These are phyloP conservation scores for Scaptomyza polygonia DNA, from an alignment of 2,888 invertebrate genomes.

Conservation along the genomic window DNA sequence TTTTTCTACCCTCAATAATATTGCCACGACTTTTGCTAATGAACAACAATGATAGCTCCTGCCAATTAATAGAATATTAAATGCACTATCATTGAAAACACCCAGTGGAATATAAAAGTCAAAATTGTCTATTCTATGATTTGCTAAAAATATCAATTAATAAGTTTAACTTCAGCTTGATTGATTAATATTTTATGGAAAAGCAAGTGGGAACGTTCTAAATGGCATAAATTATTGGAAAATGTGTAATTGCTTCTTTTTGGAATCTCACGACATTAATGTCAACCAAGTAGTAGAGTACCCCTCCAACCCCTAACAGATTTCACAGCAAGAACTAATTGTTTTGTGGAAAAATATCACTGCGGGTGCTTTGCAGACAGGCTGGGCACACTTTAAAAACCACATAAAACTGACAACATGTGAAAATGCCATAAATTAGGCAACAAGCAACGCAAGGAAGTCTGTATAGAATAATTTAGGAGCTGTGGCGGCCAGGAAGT, in stretches of 20 bases:
- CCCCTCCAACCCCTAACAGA: neutral
- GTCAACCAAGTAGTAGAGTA: conserved; percentile 9
- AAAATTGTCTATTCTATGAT: conserved; percentile 20
- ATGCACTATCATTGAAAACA: conserved; percentile 23
- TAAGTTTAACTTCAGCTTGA: conserved; percentile 3
- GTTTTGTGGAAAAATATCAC: conserved; percentile 72
- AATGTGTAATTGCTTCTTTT: neutral
- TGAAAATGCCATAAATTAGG: conserved; percentile 80
- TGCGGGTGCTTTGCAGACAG: conserved; percentile 60
- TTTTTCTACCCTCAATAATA: neutral
- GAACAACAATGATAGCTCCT: neutral
- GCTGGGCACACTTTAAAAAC: conserved; percentile 70
- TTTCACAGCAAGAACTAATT: conserved; percentile 58
- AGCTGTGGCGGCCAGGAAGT: conserved; percentile 65
- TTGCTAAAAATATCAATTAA: conserved; percentile 40
- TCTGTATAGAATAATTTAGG: conserved; percentile 61
- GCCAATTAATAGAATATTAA: neutral
- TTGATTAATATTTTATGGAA: conserved; percentile 13
- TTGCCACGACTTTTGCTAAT: conserved; percentile 1
- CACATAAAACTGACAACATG: conserved; percentile 81
- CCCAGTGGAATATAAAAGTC: conserved; percentile 17
- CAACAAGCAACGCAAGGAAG: conserved; percentile 37
- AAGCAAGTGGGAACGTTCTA: conserved; percentile 61
- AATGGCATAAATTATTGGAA: conserved; percentile 65
- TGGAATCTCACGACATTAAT: conserved; percentile 51